Conservation (phyloP, 2,888 invertebrate genomes). For the Resseliella maxima region DNA sequence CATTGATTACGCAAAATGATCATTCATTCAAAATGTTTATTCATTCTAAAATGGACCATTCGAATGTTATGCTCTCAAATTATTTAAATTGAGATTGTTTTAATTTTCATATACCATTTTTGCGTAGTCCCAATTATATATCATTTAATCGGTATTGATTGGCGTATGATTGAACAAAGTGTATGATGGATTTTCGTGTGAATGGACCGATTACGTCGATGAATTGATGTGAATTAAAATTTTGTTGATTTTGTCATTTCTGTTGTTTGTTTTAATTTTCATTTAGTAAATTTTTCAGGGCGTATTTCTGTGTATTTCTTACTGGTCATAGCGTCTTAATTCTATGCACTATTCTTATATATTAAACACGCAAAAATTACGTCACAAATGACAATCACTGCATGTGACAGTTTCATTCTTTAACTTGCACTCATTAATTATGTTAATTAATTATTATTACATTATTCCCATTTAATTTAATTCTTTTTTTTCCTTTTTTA, state of each 20-base stretch:
- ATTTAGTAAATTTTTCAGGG: background rate
- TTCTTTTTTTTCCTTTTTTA: too few species aligned
- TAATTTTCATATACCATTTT: too few species aligned
- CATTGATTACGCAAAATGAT: too few species aligned
- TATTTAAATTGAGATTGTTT: background rate
- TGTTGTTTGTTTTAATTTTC: background rate
- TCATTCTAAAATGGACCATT: background rate
- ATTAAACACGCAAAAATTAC: background rate
- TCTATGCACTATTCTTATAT: background rate
- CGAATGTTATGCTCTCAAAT: background rate
- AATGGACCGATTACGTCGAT: conserved; percentile 20
- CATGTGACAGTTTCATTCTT: background rate
- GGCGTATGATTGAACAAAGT: background rate
- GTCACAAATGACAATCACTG: background rate
- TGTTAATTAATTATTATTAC: conserved; percentile 14
- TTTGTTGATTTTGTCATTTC: too few species aligned
- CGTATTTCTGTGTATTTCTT: conserved; percentile 5
- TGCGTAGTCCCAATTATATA: too few species aligned
- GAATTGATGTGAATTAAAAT: conserved; percentile 25
- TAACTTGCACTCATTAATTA: conserved; percentile 1
- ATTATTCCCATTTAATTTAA: conserved; percentile 47
- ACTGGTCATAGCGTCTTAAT: conserved; percentile 41
- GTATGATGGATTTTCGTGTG: background rate
- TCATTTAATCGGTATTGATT: too few species aligned
- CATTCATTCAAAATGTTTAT: too few species aligned